A percentile compares a stretch with the other conserved stretches of the same genome.
These are phyloP conservation scores for Myotis daubentonii DNA, from an alignment of 2,797 vertebrate species.

Conservation along the genomic window DNA sequence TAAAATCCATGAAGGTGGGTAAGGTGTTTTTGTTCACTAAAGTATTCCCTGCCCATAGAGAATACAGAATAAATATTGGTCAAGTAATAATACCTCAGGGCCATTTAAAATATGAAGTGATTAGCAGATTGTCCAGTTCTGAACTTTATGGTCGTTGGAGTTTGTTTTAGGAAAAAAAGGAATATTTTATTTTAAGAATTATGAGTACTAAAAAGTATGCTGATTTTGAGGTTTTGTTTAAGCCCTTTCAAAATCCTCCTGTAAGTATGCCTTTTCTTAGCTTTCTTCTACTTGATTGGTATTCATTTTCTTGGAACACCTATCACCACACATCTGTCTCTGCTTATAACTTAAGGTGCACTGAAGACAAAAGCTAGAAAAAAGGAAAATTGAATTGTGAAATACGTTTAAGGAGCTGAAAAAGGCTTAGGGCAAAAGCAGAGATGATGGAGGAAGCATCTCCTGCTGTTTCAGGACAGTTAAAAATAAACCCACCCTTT, in stretches of 20 bases:
- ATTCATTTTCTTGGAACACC: neutral
- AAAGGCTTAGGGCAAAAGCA: neutral
- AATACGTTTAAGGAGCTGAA: constrained; percentile 27
- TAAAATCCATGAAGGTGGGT: neutral
- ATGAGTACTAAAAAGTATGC: neutral
- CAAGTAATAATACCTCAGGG: neutral
- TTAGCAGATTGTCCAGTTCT: neutral
- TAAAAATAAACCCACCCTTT: constrained; percentile 60
- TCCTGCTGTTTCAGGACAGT: constrained; percentile 41
- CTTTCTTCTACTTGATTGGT: neutral
- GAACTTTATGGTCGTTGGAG: neutral
- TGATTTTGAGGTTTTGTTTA: neutral
- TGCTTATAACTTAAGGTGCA: neutral
- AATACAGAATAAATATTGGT: neutral
- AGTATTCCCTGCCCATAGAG: neutral
- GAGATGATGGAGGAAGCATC: neutral
- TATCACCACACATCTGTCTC: neutral
- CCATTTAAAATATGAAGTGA: neutral
- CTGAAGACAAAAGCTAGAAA: neutral
- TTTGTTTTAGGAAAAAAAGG: neutral
- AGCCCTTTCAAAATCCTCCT: neutral
- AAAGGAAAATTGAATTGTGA: neutral
- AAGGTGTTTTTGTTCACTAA: neutral
- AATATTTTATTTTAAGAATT: constrained; percentile 16
- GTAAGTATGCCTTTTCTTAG: neutral